phyloP scores from a whole-genome alignment of 2,113 vertebrate genomes.

The Peucedramus taeniatus region DNA sequence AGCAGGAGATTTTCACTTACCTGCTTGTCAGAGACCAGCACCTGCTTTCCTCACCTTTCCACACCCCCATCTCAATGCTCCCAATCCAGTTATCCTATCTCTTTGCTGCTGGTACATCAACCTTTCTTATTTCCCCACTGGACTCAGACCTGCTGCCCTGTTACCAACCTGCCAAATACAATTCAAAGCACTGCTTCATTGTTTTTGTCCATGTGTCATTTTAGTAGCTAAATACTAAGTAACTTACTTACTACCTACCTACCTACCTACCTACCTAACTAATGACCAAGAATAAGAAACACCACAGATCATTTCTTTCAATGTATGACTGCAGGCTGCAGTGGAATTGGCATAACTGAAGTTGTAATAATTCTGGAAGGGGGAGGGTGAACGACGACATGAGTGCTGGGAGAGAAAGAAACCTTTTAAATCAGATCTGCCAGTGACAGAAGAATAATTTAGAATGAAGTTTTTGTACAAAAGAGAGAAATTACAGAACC shows the following conservation, averaged over 20 bases:
- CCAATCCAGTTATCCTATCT: not conserved
- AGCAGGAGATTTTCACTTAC: not conserved
- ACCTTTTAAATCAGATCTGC: slow-evolving; percentile 26
- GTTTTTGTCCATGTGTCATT: not conserved
- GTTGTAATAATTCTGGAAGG: not conserved
- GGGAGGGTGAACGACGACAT: not conserved
- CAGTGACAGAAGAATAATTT: slow-evolving; percentile 23
- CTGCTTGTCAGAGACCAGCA: not conserved
- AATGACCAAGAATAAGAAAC: not conserved
- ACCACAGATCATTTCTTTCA: not conserved
- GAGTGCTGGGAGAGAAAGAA: not conserved
- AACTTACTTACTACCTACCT: not conserved
- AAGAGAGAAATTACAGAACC: slow-evolving; percentile 34
- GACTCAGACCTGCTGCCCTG: not conserved
- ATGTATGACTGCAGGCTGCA: not conserved
- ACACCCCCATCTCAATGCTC: not conserved
- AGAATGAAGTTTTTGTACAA: slow-evolving; percentile 10
- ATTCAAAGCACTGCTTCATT: not conserved
- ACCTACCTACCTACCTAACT: not conserved
- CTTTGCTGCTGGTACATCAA: not conserved
- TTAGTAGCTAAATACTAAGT: not conserved
- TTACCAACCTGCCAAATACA: not conserved
- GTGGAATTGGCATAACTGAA: not conserved
- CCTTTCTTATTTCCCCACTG: not conserved
- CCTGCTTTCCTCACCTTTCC: not conserved